Base-by-base conservation (phyloP, 2,888 invertebrate species). In the Sesia apiformis region DNA sequence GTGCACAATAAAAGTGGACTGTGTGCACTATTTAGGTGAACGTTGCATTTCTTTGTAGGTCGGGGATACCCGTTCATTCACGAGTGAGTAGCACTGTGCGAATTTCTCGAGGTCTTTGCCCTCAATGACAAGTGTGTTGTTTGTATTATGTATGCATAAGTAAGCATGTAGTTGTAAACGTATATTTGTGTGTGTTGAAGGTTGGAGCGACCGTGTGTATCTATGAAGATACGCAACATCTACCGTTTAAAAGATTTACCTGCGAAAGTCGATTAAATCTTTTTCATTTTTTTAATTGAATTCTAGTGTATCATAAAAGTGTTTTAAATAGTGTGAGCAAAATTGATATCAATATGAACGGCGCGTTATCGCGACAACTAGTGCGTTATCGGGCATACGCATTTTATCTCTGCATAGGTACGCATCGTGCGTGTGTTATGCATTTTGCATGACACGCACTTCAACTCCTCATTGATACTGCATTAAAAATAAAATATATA, bases 381-480 rank as follows among this genome's bases (percentile, higher is more conserved):
- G 64, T 60, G 59, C 56, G 73, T 78, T 84, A 85, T 85, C 85
- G 64, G 67, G 43, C 70, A 79, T 71, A 84, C 81, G 78, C 78
- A 77, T 69, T 73, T 72, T 88, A 88, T 87, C 88, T 75, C 67
- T 74, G 72, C 71, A 70, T 69, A 74, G 73, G 76, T 76, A 77
- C 67, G 76, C 82, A 81, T 84, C 78, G 81, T 82, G 78, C 63
- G 71, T 81, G 78, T 63, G 71, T 62, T 65, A 74, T 81, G 78
- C 79, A 78, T 84, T 87, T 87, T 60, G 84, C 81, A 81, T 78
- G 80, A 80, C 78, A 77, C 74, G 62, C 75, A 74, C 71, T 70
- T 60, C 63, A 65, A 58, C 64, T 60, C 65, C 63, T 64, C 60
- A 64, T 60, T 60, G 59, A 63, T 66, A 66, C 83, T 84, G 50